Evolutionary conservation across 1,140 invertebrate genomes (phyloP).

Genomic region (Bombus haemorrhoidalis): DNA sequence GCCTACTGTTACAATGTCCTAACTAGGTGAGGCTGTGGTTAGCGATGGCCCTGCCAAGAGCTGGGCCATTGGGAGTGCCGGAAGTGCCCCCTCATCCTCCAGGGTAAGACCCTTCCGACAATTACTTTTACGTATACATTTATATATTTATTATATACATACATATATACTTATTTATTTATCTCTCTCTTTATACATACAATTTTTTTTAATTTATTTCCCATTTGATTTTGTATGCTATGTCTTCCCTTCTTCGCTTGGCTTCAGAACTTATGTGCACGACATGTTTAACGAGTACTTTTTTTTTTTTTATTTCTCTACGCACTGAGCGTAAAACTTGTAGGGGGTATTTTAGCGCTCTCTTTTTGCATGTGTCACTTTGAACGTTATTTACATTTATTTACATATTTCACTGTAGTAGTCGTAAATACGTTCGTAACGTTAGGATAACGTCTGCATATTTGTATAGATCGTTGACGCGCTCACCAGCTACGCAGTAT

Average conservation of each 20-base stretch:
- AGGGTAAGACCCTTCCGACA: constrained; percentile 85
- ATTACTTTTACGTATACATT: constrained; percentile 78
- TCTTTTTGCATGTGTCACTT: constrained; percentile 51
- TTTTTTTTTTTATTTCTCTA: constrained; percentile 47
- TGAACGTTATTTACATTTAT: constrained; percentile 33
- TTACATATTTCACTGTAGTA: neutral
- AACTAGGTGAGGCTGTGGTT: constrained; percentile 83
- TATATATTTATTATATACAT: constrained; percentile 30
- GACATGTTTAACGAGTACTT: constrained; percentile 69
- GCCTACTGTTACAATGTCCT: constrained; percentile 78
- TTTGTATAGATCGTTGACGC: neutral
- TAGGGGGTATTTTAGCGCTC: constrained; percentile 62
- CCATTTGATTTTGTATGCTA: constrained; percentile 80
- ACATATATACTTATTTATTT: constrained; percentile 28
- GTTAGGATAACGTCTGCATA: neutral
- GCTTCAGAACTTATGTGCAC: constrained; percentile 81
- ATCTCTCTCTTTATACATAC: constrained; percentile 17
- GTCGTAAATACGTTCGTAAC: neutral
- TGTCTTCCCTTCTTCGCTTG: constrained; percentile 81
- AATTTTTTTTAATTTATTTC: constrained; percentile 46
- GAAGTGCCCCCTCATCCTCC: constrained; percentile 84
- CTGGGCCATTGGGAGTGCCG: constrained; percentile 83
- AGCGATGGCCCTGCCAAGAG: constrained; percentile 83
- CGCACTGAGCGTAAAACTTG: constrained; percentile 70
- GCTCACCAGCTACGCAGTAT: neutral